A percentile compares a stretch with the other conserved stretches of the same genome.
Evolutionary conservation across 92 coral and sea anemone genomes (phyloP).

Genomic region (Bergia puertoricense): DNA sequence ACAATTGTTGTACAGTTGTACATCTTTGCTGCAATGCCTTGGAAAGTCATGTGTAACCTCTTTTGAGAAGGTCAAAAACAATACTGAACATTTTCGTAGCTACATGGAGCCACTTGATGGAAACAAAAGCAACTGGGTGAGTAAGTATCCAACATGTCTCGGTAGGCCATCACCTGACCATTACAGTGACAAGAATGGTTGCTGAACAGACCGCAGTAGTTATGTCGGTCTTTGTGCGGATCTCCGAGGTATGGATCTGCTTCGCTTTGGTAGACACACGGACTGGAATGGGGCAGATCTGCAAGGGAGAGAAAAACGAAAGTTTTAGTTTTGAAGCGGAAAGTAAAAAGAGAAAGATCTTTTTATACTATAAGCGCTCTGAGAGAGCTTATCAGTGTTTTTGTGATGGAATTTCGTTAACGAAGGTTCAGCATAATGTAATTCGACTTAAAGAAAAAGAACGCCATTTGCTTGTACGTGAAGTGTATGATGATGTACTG

Average conservation of each 20-base stretch:
- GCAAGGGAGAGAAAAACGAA: background rate
- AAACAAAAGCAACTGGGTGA: background rate
- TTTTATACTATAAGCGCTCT: too few species aligned
- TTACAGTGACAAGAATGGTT: background rate
- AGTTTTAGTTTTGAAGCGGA: background rate
- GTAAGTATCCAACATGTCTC: background rate
- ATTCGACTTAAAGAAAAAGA: too few species aligned
- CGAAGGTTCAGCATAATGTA: too few species aligned
- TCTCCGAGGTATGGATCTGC: background rate
- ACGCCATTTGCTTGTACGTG: too few species aligned
- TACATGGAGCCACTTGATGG: constrained; percentile 20
- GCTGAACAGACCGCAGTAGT: background rate
- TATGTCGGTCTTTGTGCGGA: background rate
- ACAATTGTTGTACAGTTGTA: too few species aligned
- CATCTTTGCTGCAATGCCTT: too few species aligned
- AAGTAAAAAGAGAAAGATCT: background rate
- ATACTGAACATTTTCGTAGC: background rate
- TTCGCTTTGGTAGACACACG: background rate
- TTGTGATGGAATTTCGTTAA: too few species aligned
- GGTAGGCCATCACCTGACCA: background rate
- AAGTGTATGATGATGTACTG: too few species aligned
- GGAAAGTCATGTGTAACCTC: background rate
- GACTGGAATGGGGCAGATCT: constrained; percentile 1
- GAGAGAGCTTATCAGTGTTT: too few species aligned
- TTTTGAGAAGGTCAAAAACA: background rate